Evolutionary conservation across 2,113 vertebrate genomes (phyloP), one percentile per base, ranked within the genome.

Genomic region (Phycodurus eques): DNA sequence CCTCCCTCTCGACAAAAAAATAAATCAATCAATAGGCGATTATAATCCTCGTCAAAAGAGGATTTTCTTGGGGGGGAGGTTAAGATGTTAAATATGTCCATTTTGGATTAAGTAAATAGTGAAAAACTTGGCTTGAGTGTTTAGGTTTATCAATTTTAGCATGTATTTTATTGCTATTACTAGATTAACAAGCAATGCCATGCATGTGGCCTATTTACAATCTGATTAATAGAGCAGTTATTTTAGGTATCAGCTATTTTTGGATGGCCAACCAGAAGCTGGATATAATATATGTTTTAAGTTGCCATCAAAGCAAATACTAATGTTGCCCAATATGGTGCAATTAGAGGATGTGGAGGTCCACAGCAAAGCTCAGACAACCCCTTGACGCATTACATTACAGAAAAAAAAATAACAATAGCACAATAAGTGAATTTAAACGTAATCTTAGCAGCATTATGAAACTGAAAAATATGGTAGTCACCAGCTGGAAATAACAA

Each of bases 41-140:
- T n/a, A 20, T 54, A 54, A 54, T 54, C 8, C 19, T 19, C 15
- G 17, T 51, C 14, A 20, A 51, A 15, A 51, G 6, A 19, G 11
- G 2, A 51, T 19, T 51, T 51, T 4, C 49, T 51, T 5, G 13
- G 4, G 47, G 47, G 47, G 2, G 13, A 27, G 20, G n/a, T 22
- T 8, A 56, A 56, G 20, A 56, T 22, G 61, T 78, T 71, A 33
- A 65, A 72, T 6, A 13, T 27, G 27, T 60, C 59, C 19, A 20
- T 54, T 54, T 54, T n/a, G 53, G 53, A 7, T 54, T 54, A 3
- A n/a, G 8, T 54, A 20, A 51, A 51, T 51, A 6, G 5, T 17
- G 17, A 14, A 51, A 19, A 54, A n/a, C 15, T 9, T 22, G 53
- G 8, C 19, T n/a, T 10, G 8, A 17, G 15, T 51, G 49, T 51